Evolutionary conservation across 2,888 invertebrate species (phyloP).

Genomic region (Nymphalis c-album): DNA sequence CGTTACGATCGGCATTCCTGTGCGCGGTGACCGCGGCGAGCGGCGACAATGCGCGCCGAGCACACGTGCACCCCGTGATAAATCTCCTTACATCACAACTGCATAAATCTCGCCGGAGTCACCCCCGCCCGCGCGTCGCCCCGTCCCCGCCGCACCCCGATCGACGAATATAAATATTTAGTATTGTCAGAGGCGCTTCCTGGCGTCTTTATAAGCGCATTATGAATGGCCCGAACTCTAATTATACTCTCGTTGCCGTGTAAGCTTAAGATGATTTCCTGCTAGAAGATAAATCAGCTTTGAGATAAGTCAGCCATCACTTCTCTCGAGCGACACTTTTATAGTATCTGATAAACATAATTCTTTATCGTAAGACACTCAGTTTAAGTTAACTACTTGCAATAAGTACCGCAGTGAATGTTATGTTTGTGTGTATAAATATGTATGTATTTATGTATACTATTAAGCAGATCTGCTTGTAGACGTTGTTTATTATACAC

Average conservation of each 20-base stretch:
- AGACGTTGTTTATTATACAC: too few species aligned
- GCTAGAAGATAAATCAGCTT: conserved; percentile 4
- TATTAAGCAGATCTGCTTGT: too few species aligned
- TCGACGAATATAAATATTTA: conserved; percentile 28
- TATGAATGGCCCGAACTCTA: conserved; percentile 12
- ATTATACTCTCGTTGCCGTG: not conserved
- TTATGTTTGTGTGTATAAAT: too few species aligned
- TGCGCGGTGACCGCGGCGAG: conserved; percentile 1
- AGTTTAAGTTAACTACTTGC: not conserved
- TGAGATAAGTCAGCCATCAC: conserved; percentile 3
- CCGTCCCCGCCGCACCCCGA: conserved; percentile 8
- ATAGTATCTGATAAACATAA: not conserved
- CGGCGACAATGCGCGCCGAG: not conserved
- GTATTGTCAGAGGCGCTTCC: conserved; percentile 22
- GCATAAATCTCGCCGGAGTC: conserved; percentile 30
- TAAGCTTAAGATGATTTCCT: conserved; percentile 10
- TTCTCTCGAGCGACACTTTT: not conserved
- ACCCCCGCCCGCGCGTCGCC: conserved; percentile 9
- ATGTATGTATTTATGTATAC: too few species aligned
- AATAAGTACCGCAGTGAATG: too few species aligned
- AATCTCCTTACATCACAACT: conserved; percentile 30
- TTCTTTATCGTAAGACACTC: not conserved
- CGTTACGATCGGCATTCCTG: conserved; percentile 5
- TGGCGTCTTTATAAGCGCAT: conserved; percentile 20
- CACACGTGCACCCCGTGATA: conserved; percentile 20